Percentiles rank a stretch among this genome's conserved stretches.
phyloP scores from a whole-genome alignment of 2,888 invertebrate genomes.

The Macropis europaea region DNA sequence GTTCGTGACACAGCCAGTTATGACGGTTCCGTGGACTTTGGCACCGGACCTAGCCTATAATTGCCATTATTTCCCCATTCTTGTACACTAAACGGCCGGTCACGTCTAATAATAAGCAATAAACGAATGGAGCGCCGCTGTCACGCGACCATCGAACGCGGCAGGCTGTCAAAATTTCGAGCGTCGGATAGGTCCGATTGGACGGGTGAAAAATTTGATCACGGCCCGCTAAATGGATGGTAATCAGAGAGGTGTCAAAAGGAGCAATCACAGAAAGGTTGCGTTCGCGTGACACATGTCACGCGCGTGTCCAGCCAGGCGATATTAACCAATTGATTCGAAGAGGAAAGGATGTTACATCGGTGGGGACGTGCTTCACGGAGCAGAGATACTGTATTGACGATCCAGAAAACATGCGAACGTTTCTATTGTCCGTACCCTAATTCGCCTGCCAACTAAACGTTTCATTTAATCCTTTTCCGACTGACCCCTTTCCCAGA shows the following conservation, averaged over 20 bases:
- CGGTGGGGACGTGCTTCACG: conserved; percentile 31
- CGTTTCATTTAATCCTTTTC: conserved; percentile 34
- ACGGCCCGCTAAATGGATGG: not conserved
- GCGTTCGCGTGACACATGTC: conserved; percentile 36
- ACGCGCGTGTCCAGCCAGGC: conserved; percentile 49
- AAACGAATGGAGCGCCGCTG: too few species aligned
- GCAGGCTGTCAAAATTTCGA: too few species aligned
- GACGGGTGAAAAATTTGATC: not conserved
- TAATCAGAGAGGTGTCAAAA: conserved; percentile 17
- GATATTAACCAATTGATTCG: conserved; percentile 65
- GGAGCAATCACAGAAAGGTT: conserved; percentile 20
- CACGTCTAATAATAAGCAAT: too few species aligned
- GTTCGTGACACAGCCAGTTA: too few species aligned
- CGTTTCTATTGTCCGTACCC: conserved; percentile 14
- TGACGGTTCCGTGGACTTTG: too few species aligned
- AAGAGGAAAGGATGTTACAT: conserved; percentile 56
- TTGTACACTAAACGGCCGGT: too few species aligned
- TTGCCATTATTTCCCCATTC: too few species aligned
- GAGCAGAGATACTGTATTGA: conserved; percentile 32
- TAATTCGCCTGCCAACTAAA: conserved; percentile 34
- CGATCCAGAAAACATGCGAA: conserved; percentile 54
- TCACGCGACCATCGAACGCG: too few species aligned
- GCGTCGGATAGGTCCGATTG: too few species aligned
- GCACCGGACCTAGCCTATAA: too few species aligned
- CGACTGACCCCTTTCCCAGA: conserved; percentile 30